A percentile compares a stretch with the other conserved stretches of the same genome.
phyloP scores from a whole-genome alignment of 2,113 vertebrate genomes.

The Odobenus rosmarus region DNA sequence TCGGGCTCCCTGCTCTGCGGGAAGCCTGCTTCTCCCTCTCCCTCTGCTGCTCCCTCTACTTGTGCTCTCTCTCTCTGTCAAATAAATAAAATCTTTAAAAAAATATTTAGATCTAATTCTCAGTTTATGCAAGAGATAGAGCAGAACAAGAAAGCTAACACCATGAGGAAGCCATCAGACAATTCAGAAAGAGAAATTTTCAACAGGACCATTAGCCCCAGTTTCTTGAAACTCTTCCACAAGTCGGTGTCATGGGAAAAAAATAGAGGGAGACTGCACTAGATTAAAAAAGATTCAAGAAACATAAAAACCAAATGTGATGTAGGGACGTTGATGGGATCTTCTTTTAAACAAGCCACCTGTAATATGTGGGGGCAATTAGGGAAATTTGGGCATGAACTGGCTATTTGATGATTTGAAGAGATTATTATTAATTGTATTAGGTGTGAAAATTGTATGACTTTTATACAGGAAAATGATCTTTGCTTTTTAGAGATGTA shows the following conservation, averaged over 20 bases:
- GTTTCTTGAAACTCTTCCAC: neutral
- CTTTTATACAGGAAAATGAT: neutral
- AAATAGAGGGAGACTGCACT: neutral
- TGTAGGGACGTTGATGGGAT: neutral
- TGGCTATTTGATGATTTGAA: neutral
- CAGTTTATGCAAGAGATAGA: neutral
- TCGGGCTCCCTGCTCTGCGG: too few relatives aligned
- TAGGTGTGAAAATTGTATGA: neutral
- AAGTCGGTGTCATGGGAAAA: neutral
- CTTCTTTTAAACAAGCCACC: neutral
- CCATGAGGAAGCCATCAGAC: neutral
- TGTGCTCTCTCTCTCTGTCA: too few relatives aligned
- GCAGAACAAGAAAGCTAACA: neutral
- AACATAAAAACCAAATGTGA: neutral
- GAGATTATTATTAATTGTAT: neutral
- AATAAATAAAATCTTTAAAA: too few relatives aligned
- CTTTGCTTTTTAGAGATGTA: neutral
- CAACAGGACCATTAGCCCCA: neutral
- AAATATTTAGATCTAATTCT: neutral
- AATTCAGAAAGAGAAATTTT: neutral
- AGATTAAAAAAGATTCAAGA: neutral
- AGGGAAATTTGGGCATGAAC: neutral
- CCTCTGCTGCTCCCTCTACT: too few relatives aligned
- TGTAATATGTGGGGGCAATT: neutral
- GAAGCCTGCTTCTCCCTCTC: too few relatives aligned